Evolutionary conservation across 2,888 invertebrate species (phyloP).

Genomic region (Sarcophaga variegata): DNA sequence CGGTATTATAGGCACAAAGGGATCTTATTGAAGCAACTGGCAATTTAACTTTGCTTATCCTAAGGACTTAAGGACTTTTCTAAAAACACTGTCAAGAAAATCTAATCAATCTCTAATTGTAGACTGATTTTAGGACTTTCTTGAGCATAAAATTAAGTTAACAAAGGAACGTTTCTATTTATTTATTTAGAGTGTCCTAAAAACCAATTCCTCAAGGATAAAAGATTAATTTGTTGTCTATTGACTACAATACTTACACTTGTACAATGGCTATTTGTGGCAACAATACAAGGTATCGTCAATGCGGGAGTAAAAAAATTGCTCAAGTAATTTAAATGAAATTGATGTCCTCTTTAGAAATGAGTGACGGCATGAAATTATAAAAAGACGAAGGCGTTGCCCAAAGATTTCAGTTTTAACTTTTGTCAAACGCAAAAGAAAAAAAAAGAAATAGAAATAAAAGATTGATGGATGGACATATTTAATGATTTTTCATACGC

Average conservation of each 20-base stretch:
- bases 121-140: too few species aligned
- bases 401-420: constrained; percentile 39
- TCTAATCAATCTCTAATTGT: too few species aligned
- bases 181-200: too few species aligned
- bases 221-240: not conserved
- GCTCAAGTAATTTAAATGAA: constrained; percentile 28
- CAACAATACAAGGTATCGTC: constrained; percentile 3
- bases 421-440: constrained; percentile 10
- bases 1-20: too few species aligned
- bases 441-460: constrained; percentile 20
- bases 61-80: too few species aligned
- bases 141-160: too few species aligned
- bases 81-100: too few species aligned
- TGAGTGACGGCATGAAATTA: not conserved
- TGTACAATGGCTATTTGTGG: constrained; percentile 40
- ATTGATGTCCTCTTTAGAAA: constrained; percentile 34
- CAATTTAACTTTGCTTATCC: too few species aligned
- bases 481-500: constrained; percentile 47
- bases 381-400: constrained; percentile 44
- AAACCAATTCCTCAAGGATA: not conserved
- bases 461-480: constrained; percentile 62
- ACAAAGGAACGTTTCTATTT: too few species aligned
- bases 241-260: too few species aligned
- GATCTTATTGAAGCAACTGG: too few species aligned
- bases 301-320: not conserved